phyloP scores from a whole-genome alignment of 2,888 invertebrate genomes.

The Apamea anceps region DNA sequence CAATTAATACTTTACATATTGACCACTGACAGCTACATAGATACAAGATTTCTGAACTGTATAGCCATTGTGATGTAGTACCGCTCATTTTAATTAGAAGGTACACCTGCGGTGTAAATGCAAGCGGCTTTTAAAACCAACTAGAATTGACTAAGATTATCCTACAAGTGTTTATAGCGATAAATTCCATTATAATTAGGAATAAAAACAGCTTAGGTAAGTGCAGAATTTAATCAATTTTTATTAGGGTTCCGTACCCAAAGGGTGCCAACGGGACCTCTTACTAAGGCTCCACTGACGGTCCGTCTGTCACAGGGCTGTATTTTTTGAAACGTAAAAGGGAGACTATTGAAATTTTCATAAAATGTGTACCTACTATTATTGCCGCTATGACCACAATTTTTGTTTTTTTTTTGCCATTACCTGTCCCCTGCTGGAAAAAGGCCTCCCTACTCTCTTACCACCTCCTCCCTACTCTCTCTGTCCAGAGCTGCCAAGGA shows the following conservation, averaged over 20 bases:
- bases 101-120: conserved; percentile 28
- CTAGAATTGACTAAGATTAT: conserved; percentile 5
- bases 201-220: background rate
- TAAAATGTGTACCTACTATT: background rate
- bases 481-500: too few species aligned
- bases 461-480: too few species aligned
- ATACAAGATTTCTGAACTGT: conserved; percentile 10
- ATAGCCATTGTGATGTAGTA: background rate
- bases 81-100: conserved; percentile 25
- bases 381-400: background rate
- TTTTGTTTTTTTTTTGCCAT: too few species aligned
- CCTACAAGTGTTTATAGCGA: background rate
- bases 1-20: conserved; percentile 8
- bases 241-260: background rate
- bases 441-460: too few species aligned
- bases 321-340: background rate
- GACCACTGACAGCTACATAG: background rate
- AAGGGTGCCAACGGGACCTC: background rate
- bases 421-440: too few species aligned
- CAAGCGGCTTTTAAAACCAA: background rate
- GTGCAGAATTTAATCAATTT: background rate
- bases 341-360: background rate
- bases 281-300: background rate
- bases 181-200: background rate
- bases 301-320: background rate